Percentiles rank a stretch among this genome's conserved stretches.
Evolutionary conservation across 2,888 invertebrate genomes (phyloP).

Genomic region (Molorchus minor): DNA sequence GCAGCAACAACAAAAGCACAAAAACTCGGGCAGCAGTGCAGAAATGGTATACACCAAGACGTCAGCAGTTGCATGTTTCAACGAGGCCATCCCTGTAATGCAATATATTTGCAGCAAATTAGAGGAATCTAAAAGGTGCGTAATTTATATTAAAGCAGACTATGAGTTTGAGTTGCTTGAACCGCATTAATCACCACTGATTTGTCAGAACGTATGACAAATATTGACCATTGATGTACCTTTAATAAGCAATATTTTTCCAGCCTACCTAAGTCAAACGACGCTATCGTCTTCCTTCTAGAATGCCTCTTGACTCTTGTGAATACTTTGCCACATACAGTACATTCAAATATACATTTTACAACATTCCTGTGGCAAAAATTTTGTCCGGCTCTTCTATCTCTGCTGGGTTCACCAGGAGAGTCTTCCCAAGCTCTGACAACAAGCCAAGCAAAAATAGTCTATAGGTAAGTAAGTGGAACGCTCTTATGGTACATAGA

Average conservation of each 20-base stretch:
- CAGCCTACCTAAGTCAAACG: slow-evolving; percentile 67
- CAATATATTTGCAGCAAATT: slow-evolving; percentile 88
- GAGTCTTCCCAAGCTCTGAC: slow-evolving; percentile 81
- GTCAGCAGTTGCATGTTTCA: slow-evolving; percentile 84
- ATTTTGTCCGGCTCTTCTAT: slow-evolving; percentile 88
- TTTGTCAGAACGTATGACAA: too few species aligned
- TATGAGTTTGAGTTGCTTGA: too few species aligned
- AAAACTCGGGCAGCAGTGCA: slow-evolving; percentile 64
- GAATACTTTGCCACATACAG: slow-evolving; percentile 82
- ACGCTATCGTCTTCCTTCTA: slow-evolving; percentile 78
- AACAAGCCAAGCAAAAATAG: slow-evolving; percentile 86
- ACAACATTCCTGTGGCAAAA: slow-evolving; percentile 92
- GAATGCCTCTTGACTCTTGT: slow-evolving; percentile 88
- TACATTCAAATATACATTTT: slow-evolving; percentile 85
- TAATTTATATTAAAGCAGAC: too few species aligned
- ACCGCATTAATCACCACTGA: too few species aligned
- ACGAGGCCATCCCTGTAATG: slow-evolving; percentile 89
- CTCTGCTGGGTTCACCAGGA: slow-evolving; percentile 87
- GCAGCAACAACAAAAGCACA: slow-evolving; percentile 64
- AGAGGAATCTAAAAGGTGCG: slow-evolving; percentile 81
- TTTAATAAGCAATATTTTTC: not conserved
- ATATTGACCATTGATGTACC: too few species aligned
- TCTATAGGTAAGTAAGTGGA: slow-evolving; percentile 73
- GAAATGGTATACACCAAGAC: slow-evolving; percentile 66
- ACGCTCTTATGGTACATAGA: too few species aligned